phyloP scores from a whole-genome alignment of 2,797 vertebrate genomes.

The Chanos chanos region DNA sequence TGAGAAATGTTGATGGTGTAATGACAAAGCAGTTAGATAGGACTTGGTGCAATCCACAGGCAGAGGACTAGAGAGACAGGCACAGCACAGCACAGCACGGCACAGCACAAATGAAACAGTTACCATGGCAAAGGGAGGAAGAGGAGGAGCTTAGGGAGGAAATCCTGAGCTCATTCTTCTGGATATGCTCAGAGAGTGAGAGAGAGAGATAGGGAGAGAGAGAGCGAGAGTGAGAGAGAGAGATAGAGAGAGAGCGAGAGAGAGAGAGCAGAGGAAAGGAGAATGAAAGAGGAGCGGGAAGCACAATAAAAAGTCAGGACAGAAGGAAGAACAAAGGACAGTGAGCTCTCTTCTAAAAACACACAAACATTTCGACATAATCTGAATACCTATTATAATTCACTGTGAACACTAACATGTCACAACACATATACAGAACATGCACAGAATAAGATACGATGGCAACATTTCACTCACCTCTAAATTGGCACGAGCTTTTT shows the following conservation, averaged over 20 bases:
- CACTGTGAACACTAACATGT: no score
- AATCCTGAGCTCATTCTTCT: conserved; percentile 82
- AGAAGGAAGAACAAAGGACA: conserved; percentile 4
- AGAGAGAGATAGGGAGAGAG: conserved; percentile 24
- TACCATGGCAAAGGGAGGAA: conserved; percentile 71
- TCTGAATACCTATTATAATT: conserved; percentile 10
- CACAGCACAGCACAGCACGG: neutral
- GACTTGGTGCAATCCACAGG: neutral
- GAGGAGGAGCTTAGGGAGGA: conserved; percentile 80
- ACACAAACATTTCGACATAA: conserved; percentile 29
- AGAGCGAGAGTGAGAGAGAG: conserved; percentile 31
- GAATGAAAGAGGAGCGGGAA: conserved; percentile 42
- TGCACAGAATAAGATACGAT: no score
- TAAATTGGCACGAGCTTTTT: conserved; percentile 89
- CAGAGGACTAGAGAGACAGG: conserved; percentile 2
- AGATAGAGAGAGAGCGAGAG: conserved; percentile 30
- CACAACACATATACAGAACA: no score
- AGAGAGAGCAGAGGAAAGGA: no score
- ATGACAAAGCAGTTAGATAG: conserved; percentile 26
- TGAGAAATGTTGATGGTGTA: conserved; percentile 17
- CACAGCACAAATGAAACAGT: conserved; percentile 61
- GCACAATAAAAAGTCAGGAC: conserved; percentile 41
- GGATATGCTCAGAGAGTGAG: conserved; percentile 52
- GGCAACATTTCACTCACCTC: conserved; percentile 83
- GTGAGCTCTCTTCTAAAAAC: conserved; percentile 7